A percentile compares a stretch with the other conserved stretches of the same genome.
These are phyloP conservation scores for Etheostoma cragini DNA, from an alignment of 2,113 vertebrate species.

Conservation along the genomic window DNA sequence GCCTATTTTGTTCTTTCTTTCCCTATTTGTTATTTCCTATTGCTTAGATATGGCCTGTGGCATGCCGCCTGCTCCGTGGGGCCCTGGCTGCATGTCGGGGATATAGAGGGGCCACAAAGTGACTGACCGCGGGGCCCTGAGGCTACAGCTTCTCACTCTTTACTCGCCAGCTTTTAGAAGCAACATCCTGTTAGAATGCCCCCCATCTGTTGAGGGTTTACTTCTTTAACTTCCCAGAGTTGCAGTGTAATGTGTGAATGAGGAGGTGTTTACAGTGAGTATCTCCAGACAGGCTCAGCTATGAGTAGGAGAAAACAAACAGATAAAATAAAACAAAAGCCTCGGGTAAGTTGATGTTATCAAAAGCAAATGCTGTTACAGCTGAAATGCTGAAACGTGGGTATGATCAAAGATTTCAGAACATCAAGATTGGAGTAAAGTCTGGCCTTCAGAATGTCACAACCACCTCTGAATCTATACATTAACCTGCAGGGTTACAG, in stretches of 20 bases:
- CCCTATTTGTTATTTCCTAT: slow-evolving; percentile 67
- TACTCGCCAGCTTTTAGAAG: slow-evolving; percentile 39
- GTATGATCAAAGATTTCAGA: slow-evolving; percentile 11
- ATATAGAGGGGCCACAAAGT: slow-evolving; percentile 32
- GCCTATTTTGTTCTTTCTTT: slow-evolving; percentile 61
- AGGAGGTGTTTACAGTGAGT: slow-evolving; percentile 54
- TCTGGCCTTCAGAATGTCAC: neutral
- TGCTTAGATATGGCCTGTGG: slow-evolving; percentile 63
- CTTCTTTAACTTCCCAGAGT: slow-evolving; percentile 42
- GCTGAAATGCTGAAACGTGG: slow-evolving; percentile 7
- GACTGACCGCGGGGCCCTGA: slow-evolving; percentile 32
- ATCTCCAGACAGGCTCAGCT: slow-evolving; percentile 24
- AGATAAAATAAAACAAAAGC: neutral
- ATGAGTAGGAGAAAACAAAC: slow-evolving; percentile 39
- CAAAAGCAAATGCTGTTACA: slow-evolving; percentile 7
- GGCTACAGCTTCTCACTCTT: slow-evolving; percentile 19
- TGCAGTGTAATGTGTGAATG: slow-evolving; percentile 37
- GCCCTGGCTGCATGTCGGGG: slow-evolving; percentile 23
- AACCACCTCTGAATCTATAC: slow-evolving; percentile 3
- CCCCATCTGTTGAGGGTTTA: slow-evolving; percentile 67
- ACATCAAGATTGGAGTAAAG: neutral
- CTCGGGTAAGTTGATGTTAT: neutral
- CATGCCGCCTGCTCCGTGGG: slow-evolving; percentile 47
- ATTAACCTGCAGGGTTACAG: neutral
- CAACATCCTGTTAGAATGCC: slow-evolving; percentile 47